phyloP scores from a whole-genome alignment of 2,888 invertebrate genomes.

The Cosmia pyralina region DNA sequence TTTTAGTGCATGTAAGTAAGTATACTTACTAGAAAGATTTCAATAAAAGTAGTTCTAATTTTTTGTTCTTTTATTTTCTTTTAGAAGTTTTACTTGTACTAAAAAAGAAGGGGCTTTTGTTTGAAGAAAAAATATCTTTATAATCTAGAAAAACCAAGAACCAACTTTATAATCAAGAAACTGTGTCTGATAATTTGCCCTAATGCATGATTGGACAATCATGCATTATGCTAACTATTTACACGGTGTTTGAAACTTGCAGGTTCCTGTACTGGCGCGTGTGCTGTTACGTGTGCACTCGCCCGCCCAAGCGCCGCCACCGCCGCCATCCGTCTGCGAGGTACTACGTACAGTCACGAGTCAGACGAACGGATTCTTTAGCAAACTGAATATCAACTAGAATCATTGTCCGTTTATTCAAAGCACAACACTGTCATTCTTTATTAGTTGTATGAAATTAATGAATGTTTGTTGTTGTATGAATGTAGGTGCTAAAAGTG shows the following conservation, averaged over 20 bases:
- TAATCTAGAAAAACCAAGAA: too few species aligned
- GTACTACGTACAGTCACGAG: constrained; percentile 41
- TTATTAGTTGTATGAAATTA: neutral
- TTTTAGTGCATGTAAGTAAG: too few species aligned
- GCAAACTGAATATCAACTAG: neutral
- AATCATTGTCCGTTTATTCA: neutral
- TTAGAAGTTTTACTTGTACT: neutral
- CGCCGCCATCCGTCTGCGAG: constrained; percentile 76
- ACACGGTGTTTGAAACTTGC: constrained; percentile 1
- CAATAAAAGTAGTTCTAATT: neutral
- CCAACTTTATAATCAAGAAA: neutral
- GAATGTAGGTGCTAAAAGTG: too few species aligned
- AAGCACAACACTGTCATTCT: neutral
- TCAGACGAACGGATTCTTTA: neutral
- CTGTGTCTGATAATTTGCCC: too few species aligned
- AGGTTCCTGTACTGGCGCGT: constrained; percentile 98
- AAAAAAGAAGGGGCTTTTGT: neutral
- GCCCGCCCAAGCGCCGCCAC: constrained; percentile 91
- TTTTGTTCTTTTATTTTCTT: neutral
- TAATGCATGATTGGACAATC: too few species aligned
- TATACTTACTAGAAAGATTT: neutral
- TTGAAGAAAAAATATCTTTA: neutral
- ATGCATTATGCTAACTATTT: too few species aligned
- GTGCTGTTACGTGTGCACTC: constrained; percentile 97
- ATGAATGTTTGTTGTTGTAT: too few species aligned